Base-by-base conservation (phyloP, 2,113 vertebrate genomes). In the Phalacrocorax carbo region DNA sequence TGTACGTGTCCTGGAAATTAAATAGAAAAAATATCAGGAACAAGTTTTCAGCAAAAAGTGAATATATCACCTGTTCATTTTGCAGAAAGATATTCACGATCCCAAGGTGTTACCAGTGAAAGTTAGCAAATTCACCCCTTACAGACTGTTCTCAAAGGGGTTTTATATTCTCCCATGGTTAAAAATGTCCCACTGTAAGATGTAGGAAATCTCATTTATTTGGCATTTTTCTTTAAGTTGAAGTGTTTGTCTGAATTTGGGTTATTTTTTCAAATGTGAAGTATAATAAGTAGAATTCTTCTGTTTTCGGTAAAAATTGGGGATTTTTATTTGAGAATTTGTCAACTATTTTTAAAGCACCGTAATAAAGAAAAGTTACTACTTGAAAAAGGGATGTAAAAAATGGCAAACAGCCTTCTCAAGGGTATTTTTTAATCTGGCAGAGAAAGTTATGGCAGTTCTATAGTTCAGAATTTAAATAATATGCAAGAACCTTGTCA, bases 1-100 rank as follows among this genome's bases (percentile, higher is more conserved):
- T n/a, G 9, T 3, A 3, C 1, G 5, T 29, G 40, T 76, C 52
- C n/a, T 11, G 2, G 1, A 5, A 81, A 22, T 22, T 15, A 25
- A 40, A 5, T 0, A 27, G 40, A 13, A 78, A 88, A 86, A 88
- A 65, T 4, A 38, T 3, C 60, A 52, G 70, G n/a, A 34, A 6
- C 6, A 14, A 29, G 15, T 51, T 82, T 26, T 38, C 32, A 54
- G 14, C 23, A 11, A 13, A 81, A 12, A 36, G 19, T 7, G 23
- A 76, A 12, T 48, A 22, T 82, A 91, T 93, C 13, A 32, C 14
- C n/a, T 42, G 0, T 64, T 84, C 5, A 0, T 48, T 68, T 72
- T 70, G 7, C 32, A 60, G 2, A 23, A 25, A n/a, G 69, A 15
- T 11, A 22, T 34, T 48, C 71, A 4, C 1, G 1, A 25, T 18